Evolutionary conservation across 1,140 invertebrate genomes (phyloP).

Genomic region (Teleogryllus occipitalis): DNA sequence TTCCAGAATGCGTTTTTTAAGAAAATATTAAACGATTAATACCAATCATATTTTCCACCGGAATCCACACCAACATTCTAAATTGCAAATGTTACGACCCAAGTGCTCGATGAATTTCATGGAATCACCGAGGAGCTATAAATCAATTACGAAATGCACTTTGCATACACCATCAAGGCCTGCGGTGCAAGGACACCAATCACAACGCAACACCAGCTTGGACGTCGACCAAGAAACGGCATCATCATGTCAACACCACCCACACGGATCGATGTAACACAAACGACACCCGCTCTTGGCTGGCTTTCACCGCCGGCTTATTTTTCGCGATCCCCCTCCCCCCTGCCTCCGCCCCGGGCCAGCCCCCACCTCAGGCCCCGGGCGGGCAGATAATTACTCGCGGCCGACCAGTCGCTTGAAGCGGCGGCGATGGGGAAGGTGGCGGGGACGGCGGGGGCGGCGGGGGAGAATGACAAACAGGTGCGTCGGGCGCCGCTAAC

Average conservation of each 20-base stretch:
- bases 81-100: too few species aligned
- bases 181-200: background rate
- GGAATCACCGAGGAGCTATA: too few species aligned
- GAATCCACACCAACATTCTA: too few species aligned
- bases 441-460: too few species aligned
- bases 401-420: background rate
- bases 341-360: too few species aligned
- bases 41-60: too few species aligned
- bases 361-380: too few species aligned
- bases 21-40: too few species aligned
- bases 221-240: background rate
- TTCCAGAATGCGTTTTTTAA: too few species aligned
- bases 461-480: background rate
- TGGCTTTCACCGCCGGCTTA: background rate
- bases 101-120: too few species aligned
- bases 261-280: background rate
- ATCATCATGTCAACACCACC: background rate
- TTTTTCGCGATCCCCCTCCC: background rate
- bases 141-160: too few species aligned
- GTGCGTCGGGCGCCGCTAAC: background rate
- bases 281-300: background rate
- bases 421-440: background rate
- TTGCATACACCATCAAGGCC: too few species aligned
- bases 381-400: background rate
- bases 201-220: background rate